phyloP scores from a whole-genome alignment of 1,140 invertebrate genomes.

The Ptiloglossa arizonensis region DNA sequence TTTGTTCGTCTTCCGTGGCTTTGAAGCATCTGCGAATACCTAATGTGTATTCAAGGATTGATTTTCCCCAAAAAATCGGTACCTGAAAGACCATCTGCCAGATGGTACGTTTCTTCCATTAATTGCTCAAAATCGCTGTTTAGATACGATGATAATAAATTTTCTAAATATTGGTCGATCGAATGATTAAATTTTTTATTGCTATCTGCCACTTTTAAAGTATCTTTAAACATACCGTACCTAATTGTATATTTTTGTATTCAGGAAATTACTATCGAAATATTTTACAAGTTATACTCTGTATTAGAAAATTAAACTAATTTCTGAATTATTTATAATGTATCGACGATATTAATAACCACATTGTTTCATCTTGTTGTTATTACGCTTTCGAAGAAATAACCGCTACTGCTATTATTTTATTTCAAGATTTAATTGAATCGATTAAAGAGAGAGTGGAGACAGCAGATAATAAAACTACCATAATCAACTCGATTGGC shows the following conservation, averaged over 20 bases:
- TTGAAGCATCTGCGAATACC: neutral
- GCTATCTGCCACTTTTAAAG: too few species aligned
- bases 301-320: too few species aligned
- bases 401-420: neutral
- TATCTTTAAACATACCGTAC: too few species aligned
- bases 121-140: too few species aligned
- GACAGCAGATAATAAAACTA: neutral
- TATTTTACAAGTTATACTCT: too few species aligned
- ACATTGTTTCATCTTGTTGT: neutral
- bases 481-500: neutral
- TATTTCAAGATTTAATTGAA: neutral
- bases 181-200: too few species aligned
- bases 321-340: neutral
- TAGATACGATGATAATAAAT: too few species aligned
- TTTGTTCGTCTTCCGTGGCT: slow-evolving; percentile 12
- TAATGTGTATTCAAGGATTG: neutral
- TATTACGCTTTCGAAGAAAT: neutral
- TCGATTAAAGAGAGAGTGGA: neutral
- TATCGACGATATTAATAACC: neutral
- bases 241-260: too few species aligned
- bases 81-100: neutral
- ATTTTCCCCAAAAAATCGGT: neutral
- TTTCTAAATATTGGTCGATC: too few species aligned
- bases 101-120: neutral
- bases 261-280: too few species aligned